Percentiles rank a stretch among this genome's conserved stretches.
Conservation (phyloP, 2,113 vertebrate genomes). For the Kryptolebias marmoratus region DNA sequence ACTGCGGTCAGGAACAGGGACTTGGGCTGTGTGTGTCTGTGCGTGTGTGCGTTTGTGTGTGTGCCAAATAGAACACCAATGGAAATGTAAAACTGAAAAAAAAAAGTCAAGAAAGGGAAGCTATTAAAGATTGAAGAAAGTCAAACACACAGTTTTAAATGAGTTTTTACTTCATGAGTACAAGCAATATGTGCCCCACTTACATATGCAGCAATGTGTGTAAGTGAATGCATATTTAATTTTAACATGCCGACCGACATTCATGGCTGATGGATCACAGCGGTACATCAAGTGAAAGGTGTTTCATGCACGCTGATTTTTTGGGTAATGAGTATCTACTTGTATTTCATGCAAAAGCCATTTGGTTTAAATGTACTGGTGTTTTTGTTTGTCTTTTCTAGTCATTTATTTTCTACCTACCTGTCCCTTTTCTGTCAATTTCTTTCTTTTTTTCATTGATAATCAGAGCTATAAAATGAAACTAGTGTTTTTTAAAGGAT, state of each 20-base stretch:
- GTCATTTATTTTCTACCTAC: too few species aligned
- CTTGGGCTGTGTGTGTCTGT: slow-evolving; percentile 31
- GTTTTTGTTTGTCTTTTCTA: too few species aligned
- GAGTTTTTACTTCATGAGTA: slow-evolving; percentile 5
- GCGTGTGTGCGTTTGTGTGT: slow-evolving; percentile 9
- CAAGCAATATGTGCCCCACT: not conserved
- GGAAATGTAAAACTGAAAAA: slow-evolving; percentile 4
- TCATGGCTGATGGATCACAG: slow-evolving; percentile 41
- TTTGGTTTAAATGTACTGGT: too few species aligned
- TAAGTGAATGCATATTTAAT: slow-evolving; percentile 38
- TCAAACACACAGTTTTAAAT: not conserved
- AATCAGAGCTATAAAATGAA: too few species aligned
- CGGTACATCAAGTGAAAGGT: not conserved
- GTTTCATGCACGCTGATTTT: not conserved
- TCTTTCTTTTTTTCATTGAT: too few species aligned
- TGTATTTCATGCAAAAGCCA: too few species aligned
- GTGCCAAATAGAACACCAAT: not conserved
- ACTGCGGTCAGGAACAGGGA: slow-evolving; percentile 40
- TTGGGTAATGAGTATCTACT: too few species aligned
- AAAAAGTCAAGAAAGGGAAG: not conserved
- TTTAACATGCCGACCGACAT: slow-evolving; percentile 53
- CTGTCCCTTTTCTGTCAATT: too few species aligned
- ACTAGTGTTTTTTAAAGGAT: too few species aligned
- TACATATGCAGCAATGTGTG: not conserved
- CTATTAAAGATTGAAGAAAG: slow-evolving; percentile 28